phyloP scores from a whole-genome alignment of 1,140 invertebrate species.

The Riptortus pedestris region DNA sequence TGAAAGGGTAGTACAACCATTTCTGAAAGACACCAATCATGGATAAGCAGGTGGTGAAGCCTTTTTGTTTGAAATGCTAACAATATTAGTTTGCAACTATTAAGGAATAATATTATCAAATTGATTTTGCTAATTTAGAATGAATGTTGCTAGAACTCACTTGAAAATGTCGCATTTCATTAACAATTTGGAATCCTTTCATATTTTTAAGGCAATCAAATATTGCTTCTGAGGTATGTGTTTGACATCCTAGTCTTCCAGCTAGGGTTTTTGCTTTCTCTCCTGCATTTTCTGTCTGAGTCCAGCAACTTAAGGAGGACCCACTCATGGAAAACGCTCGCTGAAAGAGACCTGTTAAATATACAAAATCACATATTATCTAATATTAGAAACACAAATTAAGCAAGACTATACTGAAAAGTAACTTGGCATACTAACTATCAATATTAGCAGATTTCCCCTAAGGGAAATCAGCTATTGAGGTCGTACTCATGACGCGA shows the following conservation, averaged over 20 bases:
- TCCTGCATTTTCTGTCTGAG: not conserved
- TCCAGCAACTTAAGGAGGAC: not conserved
- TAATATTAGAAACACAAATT: no score
- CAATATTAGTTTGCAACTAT: no score
- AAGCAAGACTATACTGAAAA: no score
- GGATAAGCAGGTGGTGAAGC: no score
- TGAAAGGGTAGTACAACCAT: constrained; percentile 26
- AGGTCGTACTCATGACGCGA: no score
- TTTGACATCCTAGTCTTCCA: not conserved
- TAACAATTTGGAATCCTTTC: not conserved
- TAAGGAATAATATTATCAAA: no score
- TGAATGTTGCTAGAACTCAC: not conserved
- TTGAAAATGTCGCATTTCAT: not conserved
- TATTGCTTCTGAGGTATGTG: not conserved
- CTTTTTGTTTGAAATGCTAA: no score
- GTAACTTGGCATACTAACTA: no score
- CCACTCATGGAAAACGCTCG: constrained; percentile 9
- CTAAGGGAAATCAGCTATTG: no score
- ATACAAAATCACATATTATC: not conserved
- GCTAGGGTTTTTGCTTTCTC: not conserved
- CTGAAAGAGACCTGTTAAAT: not conserved
- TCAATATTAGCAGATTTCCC: no score
- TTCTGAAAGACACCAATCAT: constrained; percentile 37
- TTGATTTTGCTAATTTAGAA: no score
- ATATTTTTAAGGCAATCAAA: not conserved